These are phyloP conservation scores for Hirtodrosophila alboralis DNA, from an alignment of 2,888 invertebrate genomes.

Conservation along the genomic window DNA sequence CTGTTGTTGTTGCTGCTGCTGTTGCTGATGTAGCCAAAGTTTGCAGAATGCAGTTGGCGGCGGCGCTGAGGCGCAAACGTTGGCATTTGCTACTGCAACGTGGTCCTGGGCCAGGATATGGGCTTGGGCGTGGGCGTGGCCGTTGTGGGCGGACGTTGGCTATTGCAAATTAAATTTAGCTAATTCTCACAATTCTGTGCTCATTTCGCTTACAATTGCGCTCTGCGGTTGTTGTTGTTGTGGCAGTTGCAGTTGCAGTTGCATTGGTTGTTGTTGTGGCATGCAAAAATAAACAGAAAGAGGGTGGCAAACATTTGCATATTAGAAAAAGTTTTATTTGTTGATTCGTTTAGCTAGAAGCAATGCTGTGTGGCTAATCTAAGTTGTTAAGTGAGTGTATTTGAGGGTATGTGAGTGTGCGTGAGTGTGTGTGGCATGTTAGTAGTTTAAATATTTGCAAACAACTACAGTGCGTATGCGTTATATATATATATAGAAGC, in stretches of 20 bases:
- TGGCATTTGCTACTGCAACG: slow-evolving; percentile 37
- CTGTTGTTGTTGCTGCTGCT: slow-evolving; percentile 60
- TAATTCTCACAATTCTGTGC: slow-evolving; percentile 87
- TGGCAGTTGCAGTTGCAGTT: slow-evolving; percentile 29
- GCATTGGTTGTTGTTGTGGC: slow-evolving; percentile 24
- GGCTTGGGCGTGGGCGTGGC: slow-evolving; percentile 50
- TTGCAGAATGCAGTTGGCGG: slow-evolving; percentile 81
- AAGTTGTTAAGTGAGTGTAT: slow-evolving; percentile 27
- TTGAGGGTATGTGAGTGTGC: slow-evolving; percentile 7
- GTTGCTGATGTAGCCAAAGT: slow-evolving; percentile 80
- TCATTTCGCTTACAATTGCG: slow-evolving; percentile 87
- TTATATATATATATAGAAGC: slow-evolving; percentile 32
- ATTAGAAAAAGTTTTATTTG: slow-evolving; percentile 57
- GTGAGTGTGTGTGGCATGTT: slow-evolving; percentile 37
- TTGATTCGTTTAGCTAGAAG: slow-evolving; percentile 10
- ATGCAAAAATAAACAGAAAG: slow-evolving; percentile 18
- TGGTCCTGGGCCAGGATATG: slow-evolving; percentile 32
- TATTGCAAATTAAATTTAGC: slow-evolving; percentile 82
- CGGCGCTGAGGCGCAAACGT: slow-evolving; percentile 61
- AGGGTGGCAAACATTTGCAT: slow-evolving; percentile 51
- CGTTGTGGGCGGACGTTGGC: slow-evolving; percentile 66
- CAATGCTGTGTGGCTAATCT: slow-evolving; percentile 16
- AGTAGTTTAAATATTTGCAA: slow-evolving; percentile 45
- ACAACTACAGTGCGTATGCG: slow-evolving; percentile 63
- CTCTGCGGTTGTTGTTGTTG: slow-evolving; percentile 67